Conservation (phyloP, 2,888 invertebrate genomes). For the Catonia carolina region DNA sequence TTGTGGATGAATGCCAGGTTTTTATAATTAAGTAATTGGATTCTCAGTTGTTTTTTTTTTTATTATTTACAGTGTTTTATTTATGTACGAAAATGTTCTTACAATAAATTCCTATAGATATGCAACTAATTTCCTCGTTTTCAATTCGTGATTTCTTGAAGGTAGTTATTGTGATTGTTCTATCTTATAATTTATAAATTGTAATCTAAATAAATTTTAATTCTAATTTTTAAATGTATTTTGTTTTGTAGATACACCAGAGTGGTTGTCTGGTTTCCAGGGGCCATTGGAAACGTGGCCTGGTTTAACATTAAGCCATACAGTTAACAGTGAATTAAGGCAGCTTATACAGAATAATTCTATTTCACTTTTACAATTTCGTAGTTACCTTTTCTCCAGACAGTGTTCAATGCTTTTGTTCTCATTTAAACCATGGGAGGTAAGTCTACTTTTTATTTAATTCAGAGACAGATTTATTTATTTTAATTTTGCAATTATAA, state of each 20-base stretch:
- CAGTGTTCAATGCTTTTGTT: conserved; percentile 80
- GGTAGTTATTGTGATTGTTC: too few relatives aligned
- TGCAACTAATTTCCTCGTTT: too few relatives aligned
- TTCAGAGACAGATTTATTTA: neutral
- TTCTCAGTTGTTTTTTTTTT: too few relatives aligned
- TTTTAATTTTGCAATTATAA: neutral
- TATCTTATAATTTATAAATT: too few relatives aligned
- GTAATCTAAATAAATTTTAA: conserved; percentile 1
- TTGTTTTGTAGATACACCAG: conserved; percentile 56
- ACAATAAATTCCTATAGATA: too few relatives aligned
- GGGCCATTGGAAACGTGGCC: conserved; percentile 75
- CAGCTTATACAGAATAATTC: conserved; percentile 46
- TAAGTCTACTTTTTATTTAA: conserved; percentile 40
- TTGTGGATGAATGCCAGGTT: too few relatives aligned
- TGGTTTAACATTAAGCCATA: conserved; percentile 62
- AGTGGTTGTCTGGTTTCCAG: conserved; percentile 78
- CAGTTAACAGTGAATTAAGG: conserved; percentile 52
- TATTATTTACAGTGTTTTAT: too few relatives aligned
- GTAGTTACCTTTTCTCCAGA: conserved; percentile 88
- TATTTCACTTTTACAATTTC: conserved; percentile 70
- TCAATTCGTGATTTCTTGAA: too few relatives aligned
- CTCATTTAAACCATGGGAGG: conserved; percentile 73
- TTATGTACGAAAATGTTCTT: too few relatives aligned
- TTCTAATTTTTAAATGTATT: neutral
- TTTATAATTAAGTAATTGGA: too few relatives aligned